Base-by-base conservation (phyloP, 2,797 vertebrate species). In the Brachyalestes nurse region DNA sequence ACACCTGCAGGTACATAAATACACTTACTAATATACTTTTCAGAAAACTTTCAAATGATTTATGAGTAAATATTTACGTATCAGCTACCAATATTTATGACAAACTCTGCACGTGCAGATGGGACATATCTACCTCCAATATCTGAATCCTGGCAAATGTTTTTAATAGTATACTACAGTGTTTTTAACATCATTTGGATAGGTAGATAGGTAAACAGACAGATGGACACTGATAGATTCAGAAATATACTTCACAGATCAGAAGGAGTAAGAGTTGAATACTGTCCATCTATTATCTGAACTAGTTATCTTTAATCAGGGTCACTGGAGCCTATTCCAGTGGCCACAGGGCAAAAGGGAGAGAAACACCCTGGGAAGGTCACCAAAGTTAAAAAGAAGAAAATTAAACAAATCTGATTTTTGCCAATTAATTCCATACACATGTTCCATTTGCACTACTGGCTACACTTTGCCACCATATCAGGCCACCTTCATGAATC, bases 31-130 rank as follows among this genome's bases (percentile, higher is more conserved):
- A 57, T 53, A 14, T 57, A 25, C 40, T 38, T 1, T 58, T 45
- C 53, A 67, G 19, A 23, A 60, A 51, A 28, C 58, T 17, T 51
- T 28, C 61, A 23, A 10, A n/a, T 49, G 67, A 55, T 19, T 5
- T 42, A 19, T 13, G 19, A 51, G 23, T 45, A 80, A 73, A 75
- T 51, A 61, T 70, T 60, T 74, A 38, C 21, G 66, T 47, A 45
- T 34, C 49, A 28, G 16, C 9, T 53, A 49, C 55, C 45, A 28
- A 74, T 34, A 74, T 17, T 16, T 57, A 49, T 25, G 21, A 25
- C 12, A 64, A 47, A 17, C 65, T 65, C 42, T 57, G 16, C 5
- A 47, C 17, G 45, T 14, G 23, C 34, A 73, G 14, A 40, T n/a
- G 34, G 14, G 45, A 21, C n/a, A 60, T 60, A 8, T 40, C 38